Conservation (phyloP, 2,888 invertebrate species). For the Cotesia congregata region DNA sequence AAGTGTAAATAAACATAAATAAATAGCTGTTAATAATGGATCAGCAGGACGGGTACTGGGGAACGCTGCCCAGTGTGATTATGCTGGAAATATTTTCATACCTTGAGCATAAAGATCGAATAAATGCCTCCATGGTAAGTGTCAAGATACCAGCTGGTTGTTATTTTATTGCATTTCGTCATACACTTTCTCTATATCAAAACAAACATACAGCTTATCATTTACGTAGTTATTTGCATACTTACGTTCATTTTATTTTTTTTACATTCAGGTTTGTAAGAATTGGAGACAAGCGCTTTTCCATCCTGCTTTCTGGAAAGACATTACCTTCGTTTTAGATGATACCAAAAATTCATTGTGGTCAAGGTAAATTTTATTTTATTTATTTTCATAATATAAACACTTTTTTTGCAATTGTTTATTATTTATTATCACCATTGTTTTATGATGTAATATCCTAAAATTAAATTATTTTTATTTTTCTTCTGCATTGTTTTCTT, state of each 20-base stretch:
- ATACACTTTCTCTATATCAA: slow-evolving; percentile 17
- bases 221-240: neutral
- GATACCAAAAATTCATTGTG: slow-evolving; percentile 65
- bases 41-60: slow-evolving; percentile 65
- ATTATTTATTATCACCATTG: too few species aligned
- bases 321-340: slow-evolving; percentile 66
- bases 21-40: slow-evolving; percentile 55
- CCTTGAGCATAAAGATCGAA: slow-evolving; percentile 62
- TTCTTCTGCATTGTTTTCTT: too few species aligned
- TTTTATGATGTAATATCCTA: too few species aligned
- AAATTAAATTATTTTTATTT: too few species aligned
- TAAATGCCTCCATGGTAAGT: slow-evolving; percentile 66
- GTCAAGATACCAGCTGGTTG: slow-evolving; percentile 16
- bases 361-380: slow-evolving; percentile 57
- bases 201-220: neutral
- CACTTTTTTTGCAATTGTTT: neutral
- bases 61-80: slow-evolving; percentile 69
- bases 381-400: neutral
- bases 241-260: slow-evolving; percentile 20
- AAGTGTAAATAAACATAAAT: neutral
- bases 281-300: slow-evolving; percentile 73
- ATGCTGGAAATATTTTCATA: slow-evolving; percentile 70
- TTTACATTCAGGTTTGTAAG: slow-evolving; percentile 67
- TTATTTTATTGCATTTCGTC: slow-evolving; percentile 4
- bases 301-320: slow-evolving; percentile 70